These are phyloP conservation scores for Chelidonichthys spinosus DNA, from an alignment of 2,797 vertebrate genomes.

Conservation along the genomic window DNA sequence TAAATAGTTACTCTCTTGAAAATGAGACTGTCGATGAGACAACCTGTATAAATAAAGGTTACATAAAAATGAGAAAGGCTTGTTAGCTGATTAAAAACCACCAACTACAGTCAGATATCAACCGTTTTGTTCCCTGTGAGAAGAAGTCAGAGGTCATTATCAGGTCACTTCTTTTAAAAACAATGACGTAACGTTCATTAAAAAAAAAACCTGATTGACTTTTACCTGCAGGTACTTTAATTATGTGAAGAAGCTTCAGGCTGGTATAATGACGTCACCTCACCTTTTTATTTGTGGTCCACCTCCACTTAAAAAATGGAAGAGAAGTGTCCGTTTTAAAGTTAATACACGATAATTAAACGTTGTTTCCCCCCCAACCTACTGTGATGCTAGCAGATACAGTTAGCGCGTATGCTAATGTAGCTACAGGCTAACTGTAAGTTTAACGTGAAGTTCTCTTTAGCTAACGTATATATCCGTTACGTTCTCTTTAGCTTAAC, in stretches of 20 bases:
- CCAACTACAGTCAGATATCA: constrained; percentile 40
- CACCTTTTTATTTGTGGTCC: no score
- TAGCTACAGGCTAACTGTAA: background rate
- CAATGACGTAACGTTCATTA: constrained; percentile 15
- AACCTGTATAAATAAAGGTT: no score
- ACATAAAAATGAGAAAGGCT: no score
- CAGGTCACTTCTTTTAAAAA: constrained; percentile 45
- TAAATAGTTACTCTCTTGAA: no score
- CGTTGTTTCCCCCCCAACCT: background rate
- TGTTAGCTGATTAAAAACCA: constrained; percentile 10
- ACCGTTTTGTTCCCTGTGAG: constrained; percentile 38
- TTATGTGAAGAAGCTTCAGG: no score
- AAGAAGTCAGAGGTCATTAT: constrained; percentile 52
- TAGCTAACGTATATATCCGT: background rate
- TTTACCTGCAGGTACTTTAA: background rate
- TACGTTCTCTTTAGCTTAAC: no score
- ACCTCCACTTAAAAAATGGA: no score
- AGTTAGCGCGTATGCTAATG: background rate
- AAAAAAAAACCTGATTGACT: background rate
- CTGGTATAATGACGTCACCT: no score
- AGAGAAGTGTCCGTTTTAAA: background rate
- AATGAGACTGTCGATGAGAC: no score
- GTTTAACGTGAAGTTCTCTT: background rate
- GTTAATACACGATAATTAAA: background rate
- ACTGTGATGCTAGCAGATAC: background rate